Percentiles rank a stretch among this genome's conserved stretches.
Conservation (phyloP, 2,888 invertebrate genomes). For the Troilus luridus region DNA sequence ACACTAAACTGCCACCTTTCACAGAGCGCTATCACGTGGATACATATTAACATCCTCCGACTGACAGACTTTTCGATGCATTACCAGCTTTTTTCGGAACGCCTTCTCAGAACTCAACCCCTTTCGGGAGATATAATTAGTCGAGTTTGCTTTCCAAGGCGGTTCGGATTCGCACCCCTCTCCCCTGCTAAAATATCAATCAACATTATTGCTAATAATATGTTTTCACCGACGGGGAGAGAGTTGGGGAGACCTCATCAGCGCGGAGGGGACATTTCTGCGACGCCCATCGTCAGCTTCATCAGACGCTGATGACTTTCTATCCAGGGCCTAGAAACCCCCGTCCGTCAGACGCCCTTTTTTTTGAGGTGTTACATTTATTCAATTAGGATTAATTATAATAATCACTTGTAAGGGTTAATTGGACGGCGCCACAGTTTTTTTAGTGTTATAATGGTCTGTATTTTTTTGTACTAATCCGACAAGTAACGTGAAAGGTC, state of each 20-base stretch:
- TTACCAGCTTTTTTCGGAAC: not conserved
- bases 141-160: not conserved
- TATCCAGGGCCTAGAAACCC: not conserved
- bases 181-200: constrained; percentile 11
- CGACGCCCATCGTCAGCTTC: not conserved
- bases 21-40: not conserved
- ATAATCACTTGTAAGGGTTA: not conserved
- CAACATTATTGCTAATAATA: constrained; percentile 52
- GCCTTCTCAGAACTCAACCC: not conserved
- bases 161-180: not conserved
- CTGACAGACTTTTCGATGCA: not conserved
- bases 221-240: constrained; percentile 40
- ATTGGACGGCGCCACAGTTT: not conserved
- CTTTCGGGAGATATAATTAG: not conserved
- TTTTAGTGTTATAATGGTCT: not conserved
- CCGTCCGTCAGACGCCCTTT: not conserved
- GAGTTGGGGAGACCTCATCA: constrained; percentile 4
- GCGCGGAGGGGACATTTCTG: not conserved
- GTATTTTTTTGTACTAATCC: not conserved
- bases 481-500: not conserved
- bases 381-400: constrained; percentile 30
- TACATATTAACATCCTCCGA: not conserved
- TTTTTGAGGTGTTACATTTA: constrained; percentile 19
- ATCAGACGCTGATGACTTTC: constrained; percentile 25
- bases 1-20: not conserved